Evolutionary conservation across 2,888 invertebrate species (phyloP).

Genomic region (Lepidocyrtinus sp.): DNA sequence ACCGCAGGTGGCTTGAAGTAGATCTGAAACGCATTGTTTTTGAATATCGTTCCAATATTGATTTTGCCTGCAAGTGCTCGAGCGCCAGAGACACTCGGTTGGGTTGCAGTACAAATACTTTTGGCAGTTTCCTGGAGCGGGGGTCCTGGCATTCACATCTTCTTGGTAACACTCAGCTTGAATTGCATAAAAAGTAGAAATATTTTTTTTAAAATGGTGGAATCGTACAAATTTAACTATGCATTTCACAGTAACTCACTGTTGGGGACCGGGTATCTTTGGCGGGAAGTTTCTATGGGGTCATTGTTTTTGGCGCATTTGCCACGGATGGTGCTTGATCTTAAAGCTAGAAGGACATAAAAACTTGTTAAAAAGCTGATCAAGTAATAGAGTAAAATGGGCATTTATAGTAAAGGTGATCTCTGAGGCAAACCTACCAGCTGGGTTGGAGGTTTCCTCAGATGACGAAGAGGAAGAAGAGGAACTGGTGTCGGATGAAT

Average conservation of each 20-base stretch:
- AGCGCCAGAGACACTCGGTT: conserved; percentile 33
- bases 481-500: neutral
- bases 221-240: too few species aligned
- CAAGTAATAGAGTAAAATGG: too few species aligned
- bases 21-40: conserved; percentile 20
- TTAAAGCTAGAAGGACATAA: too few species aligned
- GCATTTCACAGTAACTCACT: neutral
- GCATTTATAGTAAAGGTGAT: too few species aligned
- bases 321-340: too few species aligned
- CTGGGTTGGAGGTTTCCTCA: conserved; percentile 27
- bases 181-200: neutral
- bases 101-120: conserved; percentile 38
- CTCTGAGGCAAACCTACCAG: too few species aligned
- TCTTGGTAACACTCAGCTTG: conserved; percentile 29
- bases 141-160: conserved; percentile 29
- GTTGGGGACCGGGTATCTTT: neutral
- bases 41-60: conserved; percentile 39
- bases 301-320: too few species aligned
- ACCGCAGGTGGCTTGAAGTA: conserved; percentile 35
- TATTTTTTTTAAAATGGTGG: too few species aligned
- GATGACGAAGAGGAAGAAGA: conserved; percentile 35
- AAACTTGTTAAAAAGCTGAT: too few species aligned
- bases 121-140: conserved; percentile 27
- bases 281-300: too few species aligned
- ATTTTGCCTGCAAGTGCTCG: conserved; percentile 14